These are phyloP conservation scores for Puffinus mauretanicus DNA, from an alignment of 2,113 vertebrate genomes.

Conservation along the genomic window DNA sequence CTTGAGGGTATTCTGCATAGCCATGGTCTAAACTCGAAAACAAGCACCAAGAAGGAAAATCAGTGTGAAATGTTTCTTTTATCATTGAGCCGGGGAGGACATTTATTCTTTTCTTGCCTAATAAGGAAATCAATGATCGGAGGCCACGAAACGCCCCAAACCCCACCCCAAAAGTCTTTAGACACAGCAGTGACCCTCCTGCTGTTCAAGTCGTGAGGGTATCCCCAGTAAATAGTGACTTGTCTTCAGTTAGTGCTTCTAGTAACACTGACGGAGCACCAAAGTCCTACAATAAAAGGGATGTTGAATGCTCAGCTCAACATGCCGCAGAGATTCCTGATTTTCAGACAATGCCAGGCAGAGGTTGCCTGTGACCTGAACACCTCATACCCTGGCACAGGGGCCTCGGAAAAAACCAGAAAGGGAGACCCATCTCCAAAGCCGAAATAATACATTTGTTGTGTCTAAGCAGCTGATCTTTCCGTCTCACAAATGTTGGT, in stretches of 20 bases:
- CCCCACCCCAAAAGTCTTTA: not conserved
- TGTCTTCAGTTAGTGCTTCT: not conserved
- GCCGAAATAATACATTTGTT: not conserved
- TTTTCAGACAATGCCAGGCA: not conserved
- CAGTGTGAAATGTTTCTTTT: not conserved
- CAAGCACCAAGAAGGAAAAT: not conserved
- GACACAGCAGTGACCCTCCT: not conserved
- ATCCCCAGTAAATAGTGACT: not conserved
- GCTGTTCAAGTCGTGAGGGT: fast-evolving
- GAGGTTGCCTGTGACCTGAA: not conserved
- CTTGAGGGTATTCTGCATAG: not conserved
- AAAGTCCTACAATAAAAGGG: not conserved
- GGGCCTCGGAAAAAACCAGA: fast-evolving
- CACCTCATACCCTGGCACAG: not conserved
- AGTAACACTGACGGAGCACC: fast-evolving
- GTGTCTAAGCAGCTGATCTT: not conserved
- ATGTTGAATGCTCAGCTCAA: not conserved
- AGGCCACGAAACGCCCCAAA: not conserved
- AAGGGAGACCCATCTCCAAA: not conserved
- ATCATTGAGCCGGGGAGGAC: not conserved
- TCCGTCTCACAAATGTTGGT: fast-evolving
- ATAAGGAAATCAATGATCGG: not conserved
- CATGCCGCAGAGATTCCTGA: fast-evolving
- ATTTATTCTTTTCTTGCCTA: not conserved
- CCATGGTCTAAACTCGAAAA: not conserved